phyloP scores from a whole-genome alignment of 2,888 invertebrate species.

The Osedax fenrisi region DNA sequence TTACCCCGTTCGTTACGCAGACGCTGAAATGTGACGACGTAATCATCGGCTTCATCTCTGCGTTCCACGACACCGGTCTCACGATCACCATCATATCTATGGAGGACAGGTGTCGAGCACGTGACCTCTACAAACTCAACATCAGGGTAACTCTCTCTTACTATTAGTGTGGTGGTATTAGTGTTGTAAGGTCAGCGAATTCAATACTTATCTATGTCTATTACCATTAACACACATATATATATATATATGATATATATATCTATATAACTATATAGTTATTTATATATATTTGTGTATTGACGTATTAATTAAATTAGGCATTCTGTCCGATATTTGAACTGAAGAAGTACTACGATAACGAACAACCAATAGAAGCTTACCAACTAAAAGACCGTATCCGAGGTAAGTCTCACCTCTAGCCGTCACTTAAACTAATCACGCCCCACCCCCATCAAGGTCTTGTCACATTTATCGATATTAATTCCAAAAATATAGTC shows the following conservation, averaged over 20 bases:
- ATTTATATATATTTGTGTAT: too few species aligned
- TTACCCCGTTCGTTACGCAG: background rate
- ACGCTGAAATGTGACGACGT: background rate
- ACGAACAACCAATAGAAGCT: constrained; percentile 44
- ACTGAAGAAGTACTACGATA: constrained; percentile 42
- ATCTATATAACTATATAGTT: too few species aligned
- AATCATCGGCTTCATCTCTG: background rate
- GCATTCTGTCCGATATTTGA: constrained; percentile 46
- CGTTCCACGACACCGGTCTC: background rate
- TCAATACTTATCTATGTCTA: too few species aligned
- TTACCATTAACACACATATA: too few species aligned
- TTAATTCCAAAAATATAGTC: background rate
- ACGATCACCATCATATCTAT: background rate
- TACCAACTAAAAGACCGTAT: constrained; percentile 46
- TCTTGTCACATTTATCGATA: background rate
- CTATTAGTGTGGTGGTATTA: too few species aligned
- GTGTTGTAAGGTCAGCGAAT: too few species aligned
- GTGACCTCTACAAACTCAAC: background rate
- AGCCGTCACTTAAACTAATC: background rate
- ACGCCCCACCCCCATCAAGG: background rate
- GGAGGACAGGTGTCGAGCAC: background rate
- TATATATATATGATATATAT: too few species aligned
- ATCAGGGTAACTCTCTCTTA: too few species aligned
- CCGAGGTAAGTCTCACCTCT: constrained; percentile 39
- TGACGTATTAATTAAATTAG: constrained; percentile 32